Base-by-base conservation (phyloP, 92 coral and sea anemone genomes). In the Blastomussa wellsi region DNA sequence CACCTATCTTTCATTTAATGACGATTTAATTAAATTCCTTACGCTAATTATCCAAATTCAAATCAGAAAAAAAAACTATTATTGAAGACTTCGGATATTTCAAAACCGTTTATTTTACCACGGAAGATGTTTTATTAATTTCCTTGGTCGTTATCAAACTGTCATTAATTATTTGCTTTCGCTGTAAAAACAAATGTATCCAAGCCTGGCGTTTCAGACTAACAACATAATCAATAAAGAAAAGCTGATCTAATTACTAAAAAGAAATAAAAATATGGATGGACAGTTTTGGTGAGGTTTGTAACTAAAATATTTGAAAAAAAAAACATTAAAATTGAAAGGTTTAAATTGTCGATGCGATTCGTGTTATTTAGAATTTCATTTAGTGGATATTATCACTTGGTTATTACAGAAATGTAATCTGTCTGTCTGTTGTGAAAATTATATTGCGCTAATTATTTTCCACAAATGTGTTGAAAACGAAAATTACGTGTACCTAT, bases 71-170 rank as follows among this genome's bases (percentile, higher is more conserved):
- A 31, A 17, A 31, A 60, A 60, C 24, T 7, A 60, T 60, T 70
- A 42, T 69, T 70, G 20, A 70, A 81, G 13, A 24, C 52, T 68
- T 68, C 59, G 48, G 77, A 47, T 31, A 81, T 15, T 67, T 69
- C 33, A 68, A 31, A 68, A 68, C 24, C 64, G 33, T 36, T 81
- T 81, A 33, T 81, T 81, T n/a, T 67, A 24, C 72, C 39, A 28
- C 5, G 32, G 74, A 47, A 78, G 74, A 7, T 67, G 32, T 31
- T 62, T 81, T 65, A 67, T 81, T 81, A 70, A 70, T 81, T 81
- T 81, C 65, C 48, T 37, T n/a, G 19, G n/a, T 19, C 14, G 20
- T 14, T 29, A 48, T 33, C 17, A 67, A 49, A 5, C 60, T 24
- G 77, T 69, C 31, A 66, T 22, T 66, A 20, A 2, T 9, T 66